Evolutionary conservation across 2,797 vertebrate species (phyloP).

Genomic region (Molossus alvarezi): DNA sequence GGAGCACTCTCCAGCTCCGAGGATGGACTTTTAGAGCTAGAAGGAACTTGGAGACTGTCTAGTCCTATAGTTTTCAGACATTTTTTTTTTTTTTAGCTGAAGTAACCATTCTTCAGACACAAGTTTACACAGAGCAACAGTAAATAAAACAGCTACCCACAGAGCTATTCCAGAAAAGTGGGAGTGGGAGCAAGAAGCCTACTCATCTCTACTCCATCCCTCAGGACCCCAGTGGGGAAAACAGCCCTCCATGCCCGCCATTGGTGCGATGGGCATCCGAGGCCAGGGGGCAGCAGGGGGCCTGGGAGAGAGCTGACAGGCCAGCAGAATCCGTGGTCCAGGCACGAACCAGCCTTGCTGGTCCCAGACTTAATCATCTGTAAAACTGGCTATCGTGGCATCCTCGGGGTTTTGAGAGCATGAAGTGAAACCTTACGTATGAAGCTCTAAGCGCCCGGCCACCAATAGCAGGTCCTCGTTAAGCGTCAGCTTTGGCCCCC

Average conservation of each 20-base stretch:
- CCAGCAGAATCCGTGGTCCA: neutral
- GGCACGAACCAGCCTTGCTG: neutral
- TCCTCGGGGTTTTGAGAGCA: neutral
- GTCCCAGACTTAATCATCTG: neutral
- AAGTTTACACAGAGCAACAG: neutral
- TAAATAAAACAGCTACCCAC: neutral
- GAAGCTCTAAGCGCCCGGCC: neutral
- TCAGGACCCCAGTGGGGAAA: neutral
- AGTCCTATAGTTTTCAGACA: neutral
- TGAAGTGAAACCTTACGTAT: neutral
- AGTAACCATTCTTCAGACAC: conserved; percentile 9
- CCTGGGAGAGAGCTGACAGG: fast-evolving
- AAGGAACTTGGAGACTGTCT: neutral
- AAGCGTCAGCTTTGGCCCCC: neutral
- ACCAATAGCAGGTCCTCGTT: neutral
- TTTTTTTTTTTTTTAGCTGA: neutral
- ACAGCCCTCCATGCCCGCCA: neutral
- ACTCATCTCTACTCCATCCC: neutral
- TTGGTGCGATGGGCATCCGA: fast-evolving
- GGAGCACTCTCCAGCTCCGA: neutral
- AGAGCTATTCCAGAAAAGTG: neutral
- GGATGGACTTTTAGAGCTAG: neutral
- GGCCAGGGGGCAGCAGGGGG: neutral
- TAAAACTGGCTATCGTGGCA: neutral
- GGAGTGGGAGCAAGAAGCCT: neutral